phyloP scores from a whole-genome alignment of 2,888 invertebrate genomes.

The Eudemis profundana region DNA sequence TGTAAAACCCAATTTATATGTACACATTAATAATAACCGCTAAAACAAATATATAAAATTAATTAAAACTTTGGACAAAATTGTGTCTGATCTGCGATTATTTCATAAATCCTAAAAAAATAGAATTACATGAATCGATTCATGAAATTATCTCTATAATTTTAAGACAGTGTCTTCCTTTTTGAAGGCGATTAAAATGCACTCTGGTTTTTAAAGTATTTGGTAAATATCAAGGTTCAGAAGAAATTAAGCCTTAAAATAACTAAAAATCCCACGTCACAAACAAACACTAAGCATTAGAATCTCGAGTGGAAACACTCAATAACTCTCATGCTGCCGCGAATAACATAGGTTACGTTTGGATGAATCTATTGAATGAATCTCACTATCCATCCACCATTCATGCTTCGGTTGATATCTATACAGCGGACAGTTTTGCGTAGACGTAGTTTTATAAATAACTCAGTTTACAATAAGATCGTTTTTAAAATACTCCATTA shows the following conservation, averaged over 20 bases:
- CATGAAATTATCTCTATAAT: too few species aligned
- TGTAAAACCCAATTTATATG: too few species aligned
- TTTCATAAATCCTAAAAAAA: too few species aligned
- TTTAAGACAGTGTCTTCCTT: too few species aligned
- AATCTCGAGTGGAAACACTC: slow-evolving; percentile 29
- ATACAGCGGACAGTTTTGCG: slow-evolving; percentile 12
- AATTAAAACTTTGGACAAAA: too few species aligned
- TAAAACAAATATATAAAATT: too few species aligned
- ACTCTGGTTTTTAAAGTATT: too few species aligned
- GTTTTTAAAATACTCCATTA: slow-evolving; percentile 58
- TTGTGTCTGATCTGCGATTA: too few species aligned
- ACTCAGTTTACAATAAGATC: slow-evolving; percentile 51
- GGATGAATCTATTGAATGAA: slow-evolving; percentile 4
- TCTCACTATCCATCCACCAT: slow-evolving; percentile 23
- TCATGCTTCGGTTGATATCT: slow-evolving; percentile 13
- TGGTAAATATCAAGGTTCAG: too few species aligned
- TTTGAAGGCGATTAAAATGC: too few species aligned
- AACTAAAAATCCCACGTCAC: not conserved
- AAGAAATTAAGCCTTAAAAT: not conserved
- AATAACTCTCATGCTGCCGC: slow-evolving; percentile 22
- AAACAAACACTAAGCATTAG: not conserved
- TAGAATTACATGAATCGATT: too few species aligned
- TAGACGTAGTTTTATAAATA: slow-evolving; percentile 49
- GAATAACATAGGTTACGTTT: slow-evolving; percentile 31
- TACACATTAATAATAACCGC: too few species aligned